Evolutionary conservation across 1,140 invertebrate genomes (phyloP).

Genomic region (Trichonephila clavipes): DNA sequence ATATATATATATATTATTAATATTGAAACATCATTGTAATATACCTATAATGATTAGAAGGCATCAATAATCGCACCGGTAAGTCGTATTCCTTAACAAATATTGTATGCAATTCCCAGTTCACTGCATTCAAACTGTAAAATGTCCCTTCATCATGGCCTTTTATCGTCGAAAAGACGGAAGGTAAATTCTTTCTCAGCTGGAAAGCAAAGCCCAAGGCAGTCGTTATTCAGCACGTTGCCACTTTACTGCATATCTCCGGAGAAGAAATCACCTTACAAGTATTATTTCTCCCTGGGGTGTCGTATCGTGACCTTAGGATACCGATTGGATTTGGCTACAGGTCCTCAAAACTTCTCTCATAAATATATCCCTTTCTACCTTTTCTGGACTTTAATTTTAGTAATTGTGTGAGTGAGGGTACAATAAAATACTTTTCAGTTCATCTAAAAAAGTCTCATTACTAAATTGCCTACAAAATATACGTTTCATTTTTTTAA

Average conservation of each 20-base stretch:
- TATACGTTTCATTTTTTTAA: neutral
- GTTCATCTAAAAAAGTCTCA: neutral
- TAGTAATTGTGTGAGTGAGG: neutral
- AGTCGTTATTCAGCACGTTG: neutral
- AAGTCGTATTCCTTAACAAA: no score
- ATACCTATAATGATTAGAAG: no score
- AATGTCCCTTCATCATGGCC: neutral
- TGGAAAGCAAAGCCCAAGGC: neutral
- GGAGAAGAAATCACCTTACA: neutral
- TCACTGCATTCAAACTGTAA: neutral
- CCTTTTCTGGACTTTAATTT: neutral
- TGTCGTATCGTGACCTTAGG: neutral
- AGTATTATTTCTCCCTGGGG: conserved; percentile 45
- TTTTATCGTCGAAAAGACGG: neutral
- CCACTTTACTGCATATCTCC: conserved; percentile 46
- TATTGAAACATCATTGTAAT: no score
- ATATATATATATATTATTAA: no score
- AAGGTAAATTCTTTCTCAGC: neutral
- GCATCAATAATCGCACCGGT: no score
- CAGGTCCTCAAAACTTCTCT: neutral
- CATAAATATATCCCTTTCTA: neutral
- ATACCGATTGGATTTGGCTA: conserved; percentile 1
- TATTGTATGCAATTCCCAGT: no score
- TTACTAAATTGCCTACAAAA: neutral
- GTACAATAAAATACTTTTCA: neutral